Evolutionary conservation across 2,797 vertebrate species (phyloP).

Genomic region (Pelobates cultripes): DNA sequence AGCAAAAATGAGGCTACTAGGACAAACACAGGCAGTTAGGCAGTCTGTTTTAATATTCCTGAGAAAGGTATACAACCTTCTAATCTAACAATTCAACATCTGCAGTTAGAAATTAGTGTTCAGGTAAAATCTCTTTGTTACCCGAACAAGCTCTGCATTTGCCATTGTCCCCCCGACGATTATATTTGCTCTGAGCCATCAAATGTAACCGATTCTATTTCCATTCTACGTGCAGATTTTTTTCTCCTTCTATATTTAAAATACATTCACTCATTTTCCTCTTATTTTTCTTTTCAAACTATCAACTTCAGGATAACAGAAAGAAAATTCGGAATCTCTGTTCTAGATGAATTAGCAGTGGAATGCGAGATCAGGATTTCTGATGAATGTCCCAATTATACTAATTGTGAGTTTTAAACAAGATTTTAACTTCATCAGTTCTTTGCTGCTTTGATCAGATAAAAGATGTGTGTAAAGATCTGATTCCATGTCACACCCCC

Average conservation of each 20-base stretch:
- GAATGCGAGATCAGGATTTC: conserved; percentile 53
- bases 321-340: conserved; percentile 11
- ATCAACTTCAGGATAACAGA: conserved; percentile 1
- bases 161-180: conserved; percentile 62
- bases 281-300: conserved; percentile 41
- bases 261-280: conserved; percentile 4
- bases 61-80: conserved; percentile 75
- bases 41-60: conserved; percentile 81
- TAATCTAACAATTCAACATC: conserved; percentile 80
- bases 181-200: conserved; percentile 57
- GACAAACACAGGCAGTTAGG: conserved; percentile 83
- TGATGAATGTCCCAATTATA: conserved; percentile 53
- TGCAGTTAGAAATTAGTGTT: conserved; percentile 72
- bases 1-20: conserved; percentile 93
- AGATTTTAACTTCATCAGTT: conserved; percentile 53
- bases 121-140: conserved; percentile 73
- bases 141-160: conserved; percentile 60
- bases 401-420: conserved; percentile 56
- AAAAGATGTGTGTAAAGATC: conserved; percentile 47
- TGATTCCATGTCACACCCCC: conserved; percentile 36
- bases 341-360: conserved; percentile 49
- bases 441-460: conserved; percentile 50
- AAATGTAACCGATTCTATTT: not conserved
- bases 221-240: not conserved
- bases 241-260: too few relatives aligned